These are phyloP conservation scores for Sakesphorus luctuosus DNA, from an alignment of 2,113 vertebrate genomes.

Conservation along the genomic window DNA sequence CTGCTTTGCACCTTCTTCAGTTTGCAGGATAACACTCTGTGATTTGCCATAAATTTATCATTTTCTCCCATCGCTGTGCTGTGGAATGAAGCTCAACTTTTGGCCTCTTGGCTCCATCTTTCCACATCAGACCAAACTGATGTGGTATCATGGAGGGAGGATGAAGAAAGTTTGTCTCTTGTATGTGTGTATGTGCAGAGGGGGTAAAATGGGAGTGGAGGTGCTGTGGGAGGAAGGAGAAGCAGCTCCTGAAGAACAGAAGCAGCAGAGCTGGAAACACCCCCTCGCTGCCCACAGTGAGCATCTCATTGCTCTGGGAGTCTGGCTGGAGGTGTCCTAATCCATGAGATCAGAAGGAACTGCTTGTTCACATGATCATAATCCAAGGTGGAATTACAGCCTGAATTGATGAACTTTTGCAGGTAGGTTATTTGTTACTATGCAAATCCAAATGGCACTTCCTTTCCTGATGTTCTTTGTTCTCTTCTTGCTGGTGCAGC, in stretches of 20 bases:
- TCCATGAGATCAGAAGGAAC: not conserved
- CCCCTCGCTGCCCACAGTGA: slow-evolving; percentile 22
- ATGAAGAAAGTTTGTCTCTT: not conserved
- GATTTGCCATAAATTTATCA: slow-evolving; percentile 6
- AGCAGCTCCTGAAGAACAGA: not conserved
- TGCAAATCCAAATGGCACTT: not conserved
- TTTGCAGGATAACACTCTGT: slow-evolving; percentile 6
- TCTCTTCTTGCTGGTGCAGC: not conserved
- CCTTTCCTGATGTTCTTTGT: not conserved
- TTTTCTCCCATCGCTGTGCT: not conserved
- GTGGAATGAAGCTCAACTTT: not conserved
- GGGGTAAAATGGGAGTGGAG: not conserved
- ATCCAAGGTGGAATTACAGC: not conserved
- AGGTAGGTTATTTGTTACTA: not conserved
- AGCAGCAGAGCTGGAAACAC: not conserved
- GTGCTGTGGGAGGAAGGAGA: not conserved
- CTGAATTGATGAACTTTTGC: not conserved
- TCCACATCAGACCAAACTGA: not conserved
- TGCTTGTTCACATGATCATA: not conserved
- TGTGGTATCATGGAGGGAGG: not conserved
- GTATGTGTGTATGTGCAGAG: not conserved
- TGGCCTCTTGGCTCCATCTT: not conserved
- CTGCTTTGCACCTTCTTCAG: slow-evolving; percentile 44
- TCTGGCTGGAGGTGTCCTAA: not conserved
- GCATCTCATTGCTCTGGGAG: not conserved